A percentile compares a stretch with the other conserved stretches of the same genome.
These are phyloP conservation scores for Holocentrus rufus DNA, from an alignment of 2,797 vertebrate species.

Conservation along the genomic window DNA sequence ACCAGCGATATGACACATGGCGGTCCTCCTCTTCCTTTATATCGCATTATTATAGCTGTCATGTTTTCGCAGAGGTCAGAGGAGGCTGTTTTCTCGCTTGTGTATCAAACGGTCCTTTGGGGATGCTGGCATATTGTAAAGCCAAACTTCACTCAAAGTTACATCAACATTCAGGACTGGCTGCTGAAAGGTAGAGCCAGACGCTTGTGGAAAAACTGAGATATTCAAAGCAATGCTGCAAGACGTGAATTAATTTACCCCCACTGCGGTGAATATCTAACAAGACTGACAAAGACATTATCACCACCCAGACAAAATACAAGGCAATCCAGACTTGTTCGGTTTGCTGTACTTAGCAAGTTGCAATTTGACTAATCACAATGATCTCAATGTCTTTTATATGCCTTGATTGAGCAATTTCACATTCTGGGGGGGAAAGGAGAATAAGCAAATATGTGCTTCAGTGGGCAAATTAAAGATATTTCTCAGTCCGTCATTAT, in stretches of 20 bases:
- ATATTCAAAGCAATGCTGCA: slow-evolving; percentile 29
- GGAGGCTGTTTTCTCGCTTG: background rate
- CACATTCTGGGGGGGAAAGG: slow-evolving; percentile 60
- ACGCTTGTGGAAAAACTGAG: background rate
- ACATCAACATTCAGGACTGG: slow-evolving; percentile 6
- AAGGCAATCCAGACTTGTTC: slow-evolving; percentile 58
- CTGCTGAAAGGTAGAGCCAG: background rate
- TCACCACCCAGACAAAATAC: slow-evolving; percentile 56
- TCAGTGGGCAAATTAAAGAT: slow-evolving; percentile 73
- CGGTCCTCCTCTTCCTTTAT: background rate
- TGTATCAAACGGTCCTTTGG: background rate
- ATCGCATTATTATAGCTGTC: background rate
- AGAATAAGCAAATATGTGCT: slow-evolving; percentile 66
- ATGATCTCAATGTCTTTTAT: slow-evolving; percentile 60
- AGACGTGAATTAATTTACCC: slow-evolving; percentile 20
- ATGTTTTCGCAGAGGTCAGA: background rate
- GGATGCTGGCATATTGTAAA: background rate
- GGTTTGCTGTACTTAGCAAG: slow-evolving; percentile 12
- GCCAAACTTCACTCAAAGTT: background rate
- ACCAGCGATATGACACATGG: too few relatives aligned
- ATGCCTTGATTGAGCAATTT: slow-evolving; percentile 72
- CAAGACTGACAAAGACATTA: slow-evolving; percentile 31
- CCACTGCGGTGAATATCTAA: slow-evolving; percentile 25
- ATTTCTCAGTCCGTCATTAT: slow-evolving; percentile 69
- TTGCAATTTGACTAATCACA: slow-evolving; percentile 54